Evolutionary conservation across 2,113 vertebrate species (phyloP).

Genomic region (Leiothrix lutea): DNA sequence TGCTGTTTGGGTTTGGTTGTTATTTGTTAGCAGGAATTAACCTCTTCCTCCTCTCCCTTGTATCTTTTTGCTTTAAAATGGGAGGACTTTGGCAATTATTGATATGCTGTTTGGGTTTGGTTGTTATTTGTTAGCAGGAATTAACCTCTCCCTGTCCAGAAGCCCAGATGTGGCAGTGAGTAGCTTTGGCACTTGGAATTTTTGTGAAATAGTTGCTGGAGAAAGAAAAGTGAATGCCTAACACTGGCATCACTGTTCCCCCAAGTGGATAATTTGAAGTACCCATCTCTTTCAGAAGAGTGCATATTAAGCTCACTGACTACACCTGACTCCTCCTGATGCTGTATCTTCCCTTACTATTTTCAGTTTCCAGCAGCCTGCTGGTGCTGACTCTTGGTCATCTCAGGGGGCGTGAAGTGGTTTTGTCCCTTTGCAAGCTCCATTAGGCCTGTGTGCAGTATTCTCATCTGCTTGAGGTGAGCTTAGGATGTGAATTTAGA

Average conservation of each 20-base stretch:
- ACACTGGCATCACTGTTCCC: neutral
- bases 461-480: neutral
- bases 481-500: neutral
- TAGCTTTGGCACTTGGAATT: accelerated
- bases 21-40: neutral
- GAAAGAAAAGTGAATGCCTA: neutral
- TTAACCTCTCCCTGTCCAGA: neutral
- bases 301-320: neutral
- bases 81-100: neutral
- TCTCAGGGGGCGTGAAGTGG: neutral
- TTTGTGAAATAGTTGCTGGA: neutral
- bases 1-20: neutral
- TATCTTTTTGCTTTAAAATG: neutral
- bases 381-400: neutral
- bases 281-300: neutral
- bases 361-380: neutral
- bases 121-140: neutral
- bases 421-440: neutral
- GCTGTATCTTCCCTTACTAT: neutral
- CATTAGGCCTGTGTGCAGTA: neutral
- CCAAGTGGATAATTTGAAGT: neutral
- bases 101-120: neutral
- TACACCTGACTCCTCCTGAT: neutral
- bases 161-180: neutral
- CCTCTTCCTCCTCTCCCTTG: neutral